Conservation (phyloP, 2,888 invertebrate species). For the Morpho helenor region DNA sequence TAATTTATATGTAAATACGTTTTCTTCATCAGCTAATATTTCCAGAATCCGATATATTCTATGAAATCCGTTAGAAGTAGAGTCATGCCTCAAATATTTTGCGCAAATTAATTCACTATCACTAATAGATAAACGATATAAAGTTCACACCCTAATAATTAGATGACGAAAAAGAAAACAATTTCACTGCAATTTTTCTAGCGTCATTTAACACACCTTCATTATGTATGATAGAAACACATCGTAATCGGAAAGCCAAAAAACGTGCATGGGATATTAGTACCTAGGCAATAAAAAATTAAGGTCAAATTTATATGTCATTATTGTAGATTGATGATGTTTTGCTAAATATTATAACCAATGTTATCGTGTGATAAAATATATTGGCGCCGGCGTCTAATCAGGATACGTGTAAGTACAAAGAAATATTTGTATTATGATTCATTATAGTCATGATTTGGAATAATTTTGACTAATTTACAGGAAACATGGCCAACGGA, state of each 20-base stretch:
- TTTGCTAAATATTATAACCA: not conserved
- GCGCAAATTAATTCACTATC: too few relatives aligned
- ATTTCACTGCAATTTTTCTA: slow-evolving; percentile 5
- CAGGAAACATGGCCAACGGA: not conserved
- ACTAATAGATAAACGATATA: slow-evolving; percentile 1
- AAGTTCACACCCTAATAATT: not conserved
- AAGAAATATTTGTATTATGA: slow-evolving; percentile 33
- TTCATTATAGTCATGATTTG: slow-evolving; percentile 22
- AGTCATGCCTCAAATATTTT: too few relatives aligned
- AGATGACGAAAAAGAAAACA: not conserved
- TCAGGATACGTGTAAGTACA: slow-evolving; percentile 16
- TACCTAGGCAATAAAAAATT: not conserved
- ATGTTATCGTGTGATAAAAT: not conserved
- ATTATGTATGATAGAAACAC: not conserved
- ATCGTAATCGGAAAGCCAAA: not conserved
- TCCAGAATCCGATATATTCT: too few relatives aligned
- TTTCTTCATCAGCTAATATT: too few relatives aligned
- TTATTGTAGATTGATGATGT: not conserved
- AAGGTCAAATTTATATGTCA: slow-evolving; percentile 3
- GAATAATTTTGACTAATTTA: slow-evolving; percentile 15
- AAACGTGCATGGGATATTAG: not conserved
- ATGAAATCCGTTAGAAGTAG: too few relatives aligned
- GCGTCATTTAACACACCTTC: slow-evolving; percentile 19
- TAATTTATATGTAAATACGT: too few relatives aligned
- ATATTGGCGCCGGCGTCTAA: slow-evolving; percentile 32